Conservation (phyloP, 1,140 invertebrate genomes). For the Leptonema lineaticorne region DNA sequence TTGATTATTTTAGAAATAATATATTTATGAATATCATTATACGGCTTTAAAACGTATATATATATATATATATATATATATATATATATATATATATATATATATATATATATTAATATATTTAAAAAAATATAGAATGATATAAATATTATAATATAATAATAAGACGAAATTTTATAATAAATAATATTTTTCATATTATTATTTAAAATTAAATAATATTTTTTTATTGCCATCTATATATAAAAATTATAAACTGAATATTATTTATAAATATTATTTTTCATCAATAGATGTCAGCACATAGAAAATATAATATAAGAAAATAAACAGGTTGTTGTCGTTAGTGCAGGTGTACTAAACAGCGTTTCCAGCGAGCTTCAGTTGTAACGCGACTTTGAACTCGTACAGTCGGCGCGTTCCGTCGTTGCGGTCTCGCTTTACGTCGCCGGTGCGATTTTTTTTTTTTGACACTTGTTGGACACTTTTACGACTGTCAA, state of each 20-base stretch:
- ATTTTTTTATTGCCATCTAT: not conserved
- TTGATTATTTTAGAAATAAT: not conserved
- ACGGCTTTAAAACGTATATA: not conserved
- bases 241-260: not conserved
- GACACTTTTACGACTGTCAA: not conserved
- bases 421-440: not conserved
- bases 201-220: too few relatives aligned
- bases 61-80: not conserved
- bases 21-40: not conserved
- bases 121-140: too few relatives aligned
- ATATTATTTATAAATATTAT: not conserved
- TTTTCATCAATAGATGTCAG: not conserved
- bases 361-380: too few relatives aligned
- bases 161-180: too few relatives aligned
- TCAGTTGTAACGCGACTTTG: conserved; percentile 1
- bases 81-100: not conserved
- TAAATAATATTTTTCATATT: too few relatives aligned
- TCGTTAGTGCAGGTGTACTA: not conserved
- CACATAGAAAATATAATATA: not conserved
- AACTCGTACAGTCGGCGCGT: not conserved
- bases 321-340: not conserved
- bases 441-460: not conserved
- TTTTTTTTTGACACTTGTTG: conserved; percentile 8
- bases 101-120: too few relatives aligned
- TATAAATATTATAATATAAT: too few relatives aligned